Base-by-base conservation (phyloP, 1,140 invertebrate genomes). In the Zaprionus ornatus region DNA sequence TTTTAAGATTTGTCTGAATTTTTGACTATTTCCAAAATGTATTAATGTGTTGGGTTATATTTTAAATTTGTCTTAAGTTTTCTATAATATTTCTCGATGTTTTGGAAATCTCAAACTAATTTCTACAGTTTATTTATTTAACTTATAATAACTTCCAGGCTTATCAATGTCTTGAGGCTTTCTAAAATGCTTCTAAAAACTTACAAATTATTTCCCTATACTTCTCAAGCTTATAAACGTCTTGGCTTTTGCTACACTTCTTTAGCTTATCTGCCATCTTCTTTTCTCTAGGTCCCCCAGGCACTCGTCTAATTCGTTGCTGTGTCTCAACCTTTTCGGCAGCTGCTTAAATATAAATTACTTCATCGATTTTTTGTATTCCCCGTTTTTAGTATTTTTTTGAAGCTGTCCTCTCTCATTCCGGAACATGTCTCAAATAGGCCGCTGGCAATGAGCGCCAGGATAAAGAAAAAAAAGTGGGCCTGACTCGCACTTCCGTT, bases 301-400 rank as follows among this genome's bases (percentile, higher is more conserved):
- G 5, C 37, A 15, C 13, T 6, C 37, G 2, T 40, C n/a, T 74
- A 80, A 74, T 74, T 77, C 40, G 9, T 32, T 68, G 56, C 52
- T 52, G 25, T 10, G n/a, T 37, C 54, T 70, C 64, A 79, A 62
- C 74, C 74, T 42, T 72, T 77, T 65, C 55, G 45, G 12, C 40
- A 54, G 68, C 60, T 69, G 63, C 73, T 80, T 86, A 80, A 80
- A 74, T 73, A 82, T 40, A 87, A 87, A 87, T 87, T 87, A 79
- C 80, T 80, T 64, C 84, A 87, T 87, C 80, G 84, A 88, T 87
- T 87, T 87, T 69, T 85, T 29, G 13, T 23, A 48, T 67, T 60
- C 15, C 54, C 37, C 12, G 13, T 63, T 57, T 74, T 66, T 52
- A 40, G 13, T 19, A 29, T 67, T 55, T 74, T 68, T 55, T 61